Percentiles rank a stretch among this genome's conserved stretches.
Conservation (phyloP, 2,797 vertebrate genomes). For the Melanotaenia pygmaea region DNA sequence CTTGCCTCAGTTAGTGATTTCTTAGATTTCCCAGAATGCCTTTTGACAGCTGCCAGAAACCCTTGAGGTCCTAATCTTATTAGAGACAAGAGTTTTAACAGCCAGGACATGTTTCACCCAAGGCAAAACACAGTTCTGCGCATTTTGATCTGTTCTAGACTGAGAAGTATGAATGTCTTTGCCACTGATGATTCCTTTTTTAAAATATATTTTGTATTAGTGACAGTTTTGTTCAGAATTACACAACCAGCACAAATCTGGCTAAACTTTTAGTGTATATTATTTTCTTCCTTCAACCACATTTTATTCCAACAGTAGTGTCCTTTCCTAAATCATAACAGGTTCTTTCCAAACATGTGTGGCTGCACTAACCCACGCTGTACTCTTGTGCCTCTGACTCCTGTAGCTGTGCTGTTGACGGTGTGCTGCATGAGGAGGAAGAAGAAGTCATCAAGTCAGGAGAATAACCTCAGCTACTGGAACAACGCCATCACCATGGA, state of each 20-base stretch:
- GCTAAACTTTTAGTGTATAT: background rate
- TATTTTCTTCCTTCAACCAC: background rate
- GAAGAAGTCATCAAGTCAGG: slow-evolving; percentile 95
- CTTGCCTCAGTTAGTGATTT: slow-evolving; percentile 4
- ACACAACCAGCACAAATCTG: slow-evolving; percentile 1
- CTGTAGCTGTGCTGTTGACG: slow-evolving; percentile 93
- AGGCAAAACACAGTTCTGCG: slow-evolving; percentile 14
- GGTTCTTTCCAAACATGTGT: slow-evolving; percentile 29
- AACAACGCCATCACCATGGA: slow-evolving; percentile 99
- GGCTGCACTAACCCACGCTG: background rate
- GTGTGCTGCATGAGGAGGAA: slow-evolving; percentile 97
- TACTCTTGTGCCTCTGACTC: background rate
- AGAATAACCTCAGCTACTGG: slow-evolving; percentile 99
- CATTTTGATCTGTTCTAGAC: slow-evolving; percentile 7
- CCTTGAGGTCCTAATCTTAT: slow-evolving; percentile 7
- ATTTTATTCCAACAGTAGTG: slow-evolving; percentile 3
- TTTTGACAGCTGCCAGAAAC: slow-evolving; percentile 11
- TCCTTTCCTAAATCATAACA: slow-evolving; percentile 38
- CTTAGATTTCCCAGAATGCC: slow-evolving; percentile 8
- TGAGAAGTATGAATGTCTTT: background rate
- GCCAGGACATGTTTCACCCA: background rate
- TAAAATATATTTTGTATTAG: background rate
- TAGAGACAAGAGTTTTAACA: slow-evolving; percentile 11
- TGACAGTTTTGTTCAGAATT: background rate
- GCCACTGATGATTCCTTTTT: background rate